Evolutionary conservation across 2,888 invertebrate species (phyloP).

Genomic region (Brassicogethes aeneus): DNA sequence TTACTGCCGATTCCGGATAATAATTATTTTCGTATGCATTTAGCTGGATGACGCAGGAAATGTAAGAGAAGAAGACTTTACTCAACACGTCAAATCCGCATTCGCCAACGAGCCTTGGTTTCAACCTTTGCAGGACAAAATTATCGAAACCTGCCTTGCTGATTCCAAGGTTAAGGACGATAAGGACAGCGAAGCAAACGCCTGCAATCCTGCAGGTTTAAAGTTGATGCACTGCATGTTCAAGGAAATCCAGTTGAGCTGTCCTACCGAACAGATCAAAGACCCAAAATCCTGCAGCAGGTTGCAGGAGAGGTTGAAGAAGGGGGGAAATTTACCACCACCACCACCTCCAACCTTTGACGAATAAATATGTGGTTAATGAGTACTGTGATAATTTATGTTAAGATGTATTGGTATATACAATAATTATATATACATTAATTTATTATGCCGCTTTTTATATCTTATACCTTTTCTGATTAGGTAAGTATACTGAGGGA

Average conservation of each 20-base stretch:
- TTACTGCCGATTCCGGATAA: too few relatives aligned
- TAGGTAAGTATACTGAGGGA: too few relatives aligned
- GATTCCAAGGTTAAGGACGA: conserved; percentile 25
- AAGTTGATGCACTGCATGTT: conserved; percentile 36
- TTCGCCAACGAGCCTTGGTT: conserved; percentile 32
- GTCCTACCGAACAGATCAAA: conserved; percentile 37
- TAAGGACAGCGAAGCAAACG: conserved; percentile 19
- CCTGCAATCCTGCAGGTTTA: conserved; percentile 34
- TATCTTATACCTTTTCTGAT: too few relatives aligned
- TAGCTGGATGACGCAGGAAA: conserved; percentile 34
- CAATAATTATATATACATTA: neutral
- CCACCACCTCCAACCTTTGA: conserved; percentile 13
- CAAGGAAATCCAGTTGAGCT: conserved; percentile 35
- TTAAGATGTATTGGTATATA: neutral
- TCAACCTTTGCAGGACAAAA: conserved; percentile 27
- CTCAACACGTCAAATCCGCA: conserved; percentile 25
- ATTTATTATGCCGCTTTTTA: neutral
- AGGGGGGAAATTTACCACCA: conserved; percentile 17
- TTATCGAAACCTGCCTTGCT: conserved; percentile 32
- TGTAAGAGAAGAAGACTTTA: conserved; percentile 28
- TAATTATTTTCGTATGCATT: too few relatives aligned
- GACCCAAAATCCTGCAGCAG: conserved; percentile 32
- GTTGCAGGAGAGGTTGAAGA: conserved; percentile 31
- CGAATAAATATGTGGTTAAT: neutral
- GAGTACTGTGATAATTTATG: neutral